Percentiles rank a stretch among this genome's conserved stretches.
Evolutionary conservation across 35 echinoderm and acorn worm species (phyloP).

Genomic region (Heliocidaris erythrogramma): DNA sequence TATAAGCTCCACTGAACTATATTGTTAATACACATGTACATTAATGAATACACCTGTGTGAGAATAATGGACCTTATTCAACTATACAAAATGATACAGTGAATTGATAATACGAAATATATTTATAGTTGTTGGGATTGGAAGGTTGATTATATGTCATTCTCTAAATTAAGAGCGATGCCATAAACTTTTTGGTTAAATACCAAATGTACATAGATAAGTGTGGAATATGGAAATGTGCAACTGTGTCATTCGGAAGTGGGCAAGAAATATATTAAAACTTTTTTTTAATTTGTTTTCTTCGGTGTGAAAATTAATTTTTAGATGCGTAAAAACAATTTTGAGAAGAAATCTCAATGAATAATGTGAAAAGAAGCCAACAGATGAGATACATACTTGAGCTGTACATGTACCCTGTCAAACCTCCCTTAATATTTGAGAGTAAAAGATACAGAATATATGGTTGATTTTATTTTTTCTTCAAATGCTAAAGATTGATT

Average conservation of each 20-base stretch:
- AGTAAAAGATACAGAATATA: not conserved
- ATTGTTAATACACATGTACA: too few relatives aligned
- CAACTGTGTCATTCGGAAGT: too few relatives aligned
- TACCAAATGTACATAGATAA: too few relatives aligned
- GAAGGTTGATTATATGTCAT: too few relatives aligned
- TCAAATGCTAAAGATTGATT: not conserved
- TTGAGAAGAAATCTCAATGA: not conserved
- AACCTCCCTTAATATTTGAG: not conserved
- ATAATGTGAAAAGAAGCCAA: too few relatives aligned
- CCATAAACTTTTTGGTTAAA: too few relatives aligned
- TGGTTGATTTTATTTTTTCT: not conserved
- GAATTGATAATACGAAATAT: not conserved
- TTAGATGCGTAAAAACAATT: not conserved
- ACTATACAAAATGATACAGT: not conserved
- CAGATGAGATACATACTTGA: too few relatives aligned
- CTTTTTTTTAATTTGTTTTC: too few relatives aligned
- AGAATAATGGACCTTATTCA: not conserved
- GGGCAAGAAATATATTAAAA: too few relatives aligned
- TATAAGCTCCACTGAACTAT: not conserved
- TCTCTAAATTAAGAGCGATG: too few relatives aligned
- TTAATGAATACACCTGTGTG: not conserved
- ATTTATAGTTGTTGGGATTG: too few relatives aligned
- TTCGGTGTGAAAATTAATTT: not conserved
- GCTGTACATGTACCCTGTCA: not conserved
- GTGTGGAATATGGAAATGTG: too few relatives aligned